Percentiles rank a stretch among this genome's conserved stretches.
Evolutionary conservation across 2,797 vertebrate species (phyloP).

Genomic region (Numenius phaeopus): DNA sequence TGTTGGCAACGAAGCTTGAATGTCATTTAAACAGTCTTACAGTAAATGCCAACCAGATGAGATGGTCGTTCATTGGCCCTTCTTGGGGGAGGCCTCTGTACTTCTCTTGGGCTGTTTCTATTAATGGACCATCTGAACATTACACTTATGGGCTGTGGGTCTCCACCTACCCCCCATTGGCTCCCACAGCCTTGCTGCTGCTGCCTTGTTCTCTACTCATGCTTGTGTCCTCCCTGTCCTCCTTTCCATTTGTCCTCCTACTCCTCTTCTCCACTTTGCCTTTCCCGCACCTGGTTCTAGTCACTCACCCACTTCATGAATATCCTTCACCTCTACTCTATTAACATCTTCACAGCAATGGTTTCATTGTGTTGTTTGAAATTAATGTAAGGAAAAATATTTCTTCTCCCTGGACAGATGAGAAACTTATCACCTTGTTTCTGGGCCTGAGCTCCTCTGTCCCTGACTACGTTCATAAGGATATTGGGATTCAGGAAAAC

Average conservation of each 20-base stretch:
- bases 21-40: conserved; percentile 37
- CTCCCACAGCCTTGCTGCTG: neutral
- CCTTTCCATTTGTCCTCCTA: neutral
- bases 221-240: neutral
- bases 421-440: neutral
- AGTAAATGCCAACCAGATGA: conserved; percentile 30
- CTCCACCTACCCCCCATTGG: neutral
- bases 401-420: neutral
- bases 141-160: neutral
- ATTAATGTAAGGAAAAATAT: neutral
- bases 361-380: neutral
- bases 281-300: neutral
- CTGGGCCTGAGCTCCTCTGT: neutral
- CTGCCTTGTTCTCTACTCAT: neutral
- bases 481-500: neutral
- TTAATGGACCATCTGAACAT: conserved; percentile 17
- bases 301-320: neutral
- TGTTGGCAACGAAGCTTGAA: neutral
- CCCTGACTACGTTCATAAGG: neutral
- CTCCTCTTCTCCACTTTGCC: neutral
- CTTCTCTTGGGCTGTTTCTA: conserved; percentile 24
- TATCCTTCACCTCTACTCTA: neutral
- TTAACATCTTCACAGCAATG: neutral
- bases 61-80: neutral
- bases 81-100: neutral